Evolutionary conservation across 1,140 invertebrate genomes (phyloP).

Genomic region (Orchesella cincta): DNA sequence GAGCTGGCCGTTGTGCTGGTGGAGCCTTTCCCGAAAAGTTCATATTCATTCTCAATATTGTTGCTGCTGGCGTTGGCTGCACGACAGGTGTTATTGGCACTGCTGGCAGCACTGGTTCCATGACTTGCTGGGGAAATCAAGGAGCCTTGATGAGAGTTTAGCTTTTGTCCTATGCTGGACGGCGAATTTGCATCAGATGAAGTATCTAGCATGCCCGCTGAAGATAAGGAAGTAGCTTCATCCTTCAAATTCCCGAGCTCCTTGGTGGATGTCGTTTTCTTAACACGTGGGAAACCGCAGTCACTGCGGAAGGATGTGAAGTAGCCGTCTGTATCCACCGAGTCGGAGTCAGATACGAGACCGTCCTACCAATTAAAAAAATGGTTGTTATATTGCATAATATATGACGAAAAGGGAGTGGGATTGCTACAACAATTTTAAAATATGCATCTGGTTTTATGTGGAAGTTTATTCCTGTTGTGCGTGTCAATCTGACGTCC

Average conservation of each 20-base stretch:
- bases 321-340: constrained; percentile 86
- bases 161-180: too few relatives aligned
- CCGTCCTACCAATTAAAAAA: constrained; percentile 42
- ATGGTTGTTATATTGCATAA: too few relatives aligned
- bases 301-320: constrained; percentile 97
- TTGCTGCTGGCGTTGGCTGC: constrained; percentile 59
- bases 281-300: constrained; percentile 68
- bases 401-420: too few relatives aligned
- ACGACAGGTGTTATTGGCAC: constrained; percentile 60
- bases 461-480: too few relatives aligned
- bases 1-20: constrained; percentile 87
- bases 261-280: constrained; percentile 66
- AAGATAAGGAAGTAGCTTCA: constrained; percentile 20
- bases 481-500: not conserved
- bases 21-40: constrained; percentile 82
- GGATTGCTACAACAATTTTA: too few relatives aligned
- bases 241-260: constrained; percentile 28
- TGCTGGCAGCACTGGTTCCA: constrained; percentile 66
- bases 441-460: too few relatives aligned
- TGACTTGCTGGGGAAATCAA: too few relatives aligned
- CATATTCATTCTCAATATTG: constrained; percentile 89
- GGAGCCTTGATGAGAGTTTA: too few relatives aligned
- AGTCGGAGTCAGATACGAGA: constrained; percentile 50
- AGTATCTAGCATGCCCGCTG: too few relatives aligned
- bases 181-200: too few relatives aligned